phyloP scores from a whole-genome alignment of 2,113 vertebrate genomes.

The Gambusia affinis region DNA sequence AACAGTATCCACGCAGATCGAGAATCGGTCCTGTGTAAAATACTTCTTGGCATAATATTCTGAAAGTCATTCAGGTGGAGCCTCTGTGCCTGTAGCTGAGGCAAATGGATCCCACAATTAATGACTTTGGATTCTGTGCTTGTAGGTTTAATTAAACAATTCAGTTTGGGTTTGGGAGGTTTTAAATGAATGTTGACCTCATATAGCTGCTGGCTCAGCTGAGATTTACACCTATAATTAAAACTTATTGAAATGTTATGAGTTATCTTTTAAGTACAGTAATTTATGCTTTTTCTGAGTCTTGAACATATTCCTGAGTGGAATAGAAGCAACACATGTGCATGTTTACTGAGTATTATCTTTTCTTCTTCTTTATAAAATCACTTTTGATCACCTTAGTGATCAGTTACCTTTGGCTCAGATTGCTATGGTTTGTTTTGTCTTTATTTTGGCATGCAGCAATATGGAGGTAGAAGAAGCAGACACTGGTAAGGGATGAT shows the following conservation, averaged over 20 bases:
- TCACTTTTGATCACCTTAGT: background rate
- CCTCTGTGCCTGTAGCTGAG: background rate
- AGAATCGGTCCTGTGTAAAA: background rate
- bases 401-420: background rate
- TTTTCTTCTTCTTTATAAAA: background rate
- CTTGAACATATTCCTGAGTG: background rate
- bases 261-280: background rate
- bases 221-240: constrained; percentile 19
- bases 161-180: constrained; percentile 9
- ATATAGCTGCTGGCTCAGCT: constrained; percentile 8
- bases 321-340: background rate
- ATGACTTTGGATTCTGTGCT: constrained; percentile 11
- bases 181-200: constrained; percentile 15
- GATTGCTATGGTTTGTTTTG: constrained; percentile 26
- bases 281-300: background rate
- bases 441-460: constrained; percentile 68
- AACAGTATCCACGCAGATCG: constrained; percentile 14
- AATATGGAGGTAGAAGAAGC: constrained; percentile 79
- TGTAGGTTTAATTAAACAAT: constrained; percentile 27
- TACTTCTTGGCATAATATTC: background rate
- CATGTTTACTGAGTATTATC: background rate
- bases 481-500: constrained; percentile 73
- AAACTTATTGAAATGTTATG: background rate
- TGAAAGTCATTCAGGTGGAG: background rate
- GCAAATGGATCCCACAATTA: background rate